Conservation (phyloP, 2,888 invertebrate genomes). For the Ochlodes sylvanus region DNA sequence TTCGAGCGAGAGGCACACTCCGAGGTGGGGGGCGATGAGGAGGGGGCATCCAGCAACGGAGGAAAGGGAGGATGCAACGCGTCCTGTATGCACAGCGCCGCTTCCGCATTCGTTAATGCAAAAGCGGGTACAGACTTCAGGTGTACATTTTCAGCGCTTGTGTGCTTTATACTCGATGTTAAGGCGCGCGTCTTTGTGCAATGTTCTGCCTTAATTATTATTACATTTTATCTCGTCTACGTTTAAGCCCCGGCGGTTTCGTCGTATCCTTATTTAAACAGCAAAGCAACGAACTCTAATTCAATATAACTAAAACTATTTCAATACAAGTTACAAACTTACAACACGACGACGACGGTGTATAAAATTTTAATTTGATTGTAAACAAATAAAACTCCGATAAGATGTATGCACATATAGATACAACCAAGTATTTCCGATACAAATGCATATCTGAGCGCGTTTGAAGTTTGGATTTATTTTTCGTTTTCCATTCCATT, state of each 20-base stretch:
- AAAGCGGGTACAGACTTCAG: constrained; percentile 83
- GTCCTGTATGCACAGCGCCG: constrained; percentile 83
- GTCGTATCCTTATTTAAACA: constrained; percentile 11
- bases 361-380: too few relatives aligned
- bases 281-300: not conserved
- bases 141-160: constrained; percentile 84
- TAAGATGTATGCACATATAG: not conserved
- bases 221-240: constrained; percentile 74
- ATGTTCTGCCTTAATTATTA: constrained; percentile 78
- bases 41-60: constrained; percentile 49
- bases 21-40: constrained; percentile 51
- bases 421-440: constrained; percentile 1
- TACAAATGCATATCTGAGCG: not conserved
- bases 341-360: too few relatives aligned
- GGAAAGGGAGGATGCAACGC: constrained; percentile 67
- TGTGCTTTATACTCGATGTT: constrained; percentile 79
- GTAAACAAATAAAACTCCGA: not conserved
- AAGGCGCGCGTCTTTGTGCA: constrained; percentile 80
- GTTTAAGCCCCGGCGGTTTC: constrained; percentile 46
- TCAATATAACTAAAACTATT: constrained; percentile 7
- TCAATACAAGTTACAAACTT: not conserved
- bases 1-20: constrained; percentile 68
- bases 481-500: constrained; percentile 58
- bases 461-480: constrained; percentile 45
- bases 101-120: constrained; percentile 85